Percentiles rank a stretch among this genome's conserved stretches.
These are phyloP conservation scores for Dasypus novemcinctus DNA, from an alignment of 2,113 vertebrate species.

Conservation along the genomic window DNA sequence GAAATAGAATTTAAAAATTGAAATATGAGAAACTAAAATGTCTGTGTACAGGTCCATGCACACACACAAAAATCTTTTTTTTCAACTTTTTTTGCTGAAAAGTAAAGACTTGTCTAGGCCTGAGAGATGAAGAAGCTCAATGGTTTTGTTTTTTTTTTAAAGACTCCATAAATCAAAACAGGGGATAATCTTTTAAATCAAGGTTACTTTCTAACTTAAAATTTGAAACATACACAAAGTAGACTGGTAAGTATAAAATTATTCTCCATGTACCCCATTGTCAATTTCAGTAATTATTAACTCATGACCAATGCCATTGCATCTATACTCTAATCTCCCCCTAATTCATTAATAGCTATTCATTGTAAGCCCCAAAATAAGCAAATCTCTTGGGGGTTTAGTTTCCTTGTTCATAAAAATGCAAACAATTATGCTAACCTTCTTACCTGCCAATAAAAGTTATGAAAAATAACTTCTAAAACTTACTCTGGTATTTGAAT, in stretches of 20 bases:
- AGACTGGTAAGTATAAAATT: background rate
- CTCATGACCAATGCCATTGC: background rate
- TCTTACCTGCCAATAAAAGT: background rate
- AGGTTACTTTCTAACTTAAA: background rate
- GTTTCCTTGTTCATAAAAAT: conserved; percentile 52
- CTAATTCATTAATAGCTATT: background rate
- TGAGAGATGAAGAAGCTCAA: background rate
- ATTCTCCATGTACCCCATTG: background rate
- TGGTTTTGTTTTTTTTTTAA: background rate
- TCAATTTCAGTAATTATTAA: conserved; percentile 1
- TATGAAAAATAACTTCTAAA: conserved; percentile 46
- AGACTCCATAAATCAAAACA: background rate
- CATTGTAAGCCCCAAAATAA: background rate
- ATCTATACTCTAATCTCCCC: background rate
- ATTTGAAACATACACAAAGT: conserved; percentile 21
- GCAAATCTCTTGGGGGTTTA: conserved; percentile 38
- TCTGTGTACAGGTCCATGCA: background rate
- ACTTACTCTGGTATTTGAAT: conserved; percentile 4
- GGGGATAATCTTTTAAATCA: background rate
- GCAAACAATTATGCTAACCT: conserved; percentile 27
- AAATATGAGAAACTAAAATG: conserved; percentile 30
- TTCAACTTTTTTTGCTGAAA: background rate
- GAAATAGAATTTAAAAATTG: background rate
- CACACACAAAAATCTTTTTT: background rate
- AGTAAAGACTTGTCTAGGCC: conserved; percentile 12